Conservation (phyloP, 35 echinoderm and acorn worm species). For the Acanthaster planci region DNA sequence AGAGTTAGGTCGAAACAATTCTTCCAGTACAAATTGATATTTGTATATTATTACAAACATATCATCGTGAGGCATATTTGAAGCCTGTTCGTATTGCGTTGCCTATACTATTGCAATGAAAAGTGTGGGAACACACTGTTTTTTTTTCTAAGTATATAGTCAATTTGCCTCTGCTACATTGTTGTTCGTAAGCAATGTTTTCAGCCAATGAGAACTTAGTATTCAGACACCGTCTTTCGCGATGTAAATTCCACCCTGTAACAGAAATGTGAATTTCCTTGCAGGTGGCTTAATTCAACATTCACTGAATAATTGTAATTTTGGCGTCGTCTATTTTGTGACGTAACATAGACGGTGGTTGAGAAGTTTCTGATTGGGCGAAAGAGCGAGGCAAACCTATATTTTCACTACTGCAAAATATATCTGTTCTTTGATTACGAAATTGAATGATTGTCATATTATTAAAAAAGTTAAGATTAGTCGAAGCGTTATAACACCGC, state of each 20-base stretch:
- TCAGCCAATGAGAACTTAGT: neutral
- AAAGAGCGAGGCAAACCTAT: slow-evolving; percentile 22
- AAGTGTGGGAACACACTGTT: slow-evolving; percentile 12
- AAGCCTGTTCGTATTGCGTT: slow-evolving; percentile 15
- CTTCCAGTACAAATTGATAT: slow-evolving; percentile 31
- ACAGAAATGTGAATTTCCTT: too few relatives aligned
- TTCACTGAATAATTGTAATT: too few relatives aligned
- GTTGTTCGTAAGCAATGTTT: neutral
- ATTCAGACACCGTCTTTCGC: neutral
- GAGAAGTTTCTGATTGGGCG: slow-evolving; percentile 2
- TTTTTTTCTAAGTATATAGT: slow-evolving; percentile 30
- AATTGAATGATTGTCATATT: neutral
- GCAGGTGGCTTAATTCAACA: too few relatives aligned
- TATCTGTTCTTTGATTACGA: slow-evolving; percentile 26
- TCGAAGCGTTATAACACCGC: slow-evolving; percentile 16
- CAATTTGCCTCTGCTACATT: slow-evolving; percentile 7
- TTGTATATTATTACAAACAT: slow-evolving; percentile 1
- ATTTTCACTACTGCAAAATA: slow-evolving; percentile 11
- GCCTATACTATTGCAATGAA: slow-evolving; percentile 33
- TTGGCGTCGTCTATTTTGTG: neutral
- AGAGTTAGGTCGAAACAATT: neutral
- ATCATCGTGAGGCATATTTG: neutral
- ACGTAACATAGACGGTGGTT: slow-evolving; percentile 6
- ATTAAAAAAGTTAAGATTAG: slow-evolving; percentile 3
- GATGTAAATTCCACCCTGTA: neutral